Evolutionary conservation across 2,797 vertebrate genomes (phyloP), one percentile per base, ranked within the genome.

Genomic region (Bovichtus variegatus): DNA sequence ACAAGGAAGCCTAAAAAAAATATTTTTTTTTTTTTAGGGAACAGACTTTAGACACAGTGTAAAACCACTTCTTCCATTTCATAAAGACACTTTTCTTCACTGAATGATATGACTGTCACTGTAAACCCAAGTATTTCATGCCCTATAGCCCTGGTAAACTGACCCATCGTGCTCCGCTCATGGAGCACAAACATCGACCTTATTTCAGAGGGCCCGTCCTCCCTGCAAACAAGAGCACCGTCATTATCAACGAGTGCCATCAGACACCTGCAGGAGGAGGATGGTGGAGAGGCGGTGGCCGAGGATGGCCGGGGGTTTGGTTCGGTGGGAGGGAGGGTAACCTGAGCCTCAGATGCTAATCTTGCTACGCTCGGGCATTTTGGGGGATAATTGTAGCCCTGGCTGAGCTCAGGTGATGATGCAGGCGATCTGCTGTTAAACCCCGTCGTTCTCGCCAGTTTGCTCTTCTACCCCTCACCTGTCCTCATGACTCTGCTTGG

Each of bases 321-420:
- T 87, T 83, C 77, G 59, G 80, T 81, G 80, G 79, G 75, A 67
- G 79, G 78, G 82, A 76, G 78, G 80, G 94, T 94, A 95, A 96
- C 89, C 78, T 29, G 93, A 96, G 90, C 83, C 71, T 71, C 73
- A 89, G 93, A 95, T 95, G 91, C 90, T 94, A 95, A 94, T 95
- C 94, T 94, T 81, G 82, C 86, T 68, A 85, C 80, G 80, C 93
- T 85, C 71, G 51, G 90, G 85, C 91, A 93, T 94, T 94, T 94
- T 92, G 90, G 93, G 91, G 92, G 94, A 94, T 95, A 95, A 95
- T 94, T 94, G 94, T 95, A 94, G 94, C 93, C 83, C 85, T 74
- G 89, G 76, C 71, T 76, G 83, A 91, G 92, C 91, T 94, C 90
- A 88, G 90, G 89, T 93, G 92, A 93, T 93, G 90, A 93, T 88